phyloP scores from a whole-genome alignment of 2,113 vertebrate genomes.

The Vombatus ursinus region DNA sequence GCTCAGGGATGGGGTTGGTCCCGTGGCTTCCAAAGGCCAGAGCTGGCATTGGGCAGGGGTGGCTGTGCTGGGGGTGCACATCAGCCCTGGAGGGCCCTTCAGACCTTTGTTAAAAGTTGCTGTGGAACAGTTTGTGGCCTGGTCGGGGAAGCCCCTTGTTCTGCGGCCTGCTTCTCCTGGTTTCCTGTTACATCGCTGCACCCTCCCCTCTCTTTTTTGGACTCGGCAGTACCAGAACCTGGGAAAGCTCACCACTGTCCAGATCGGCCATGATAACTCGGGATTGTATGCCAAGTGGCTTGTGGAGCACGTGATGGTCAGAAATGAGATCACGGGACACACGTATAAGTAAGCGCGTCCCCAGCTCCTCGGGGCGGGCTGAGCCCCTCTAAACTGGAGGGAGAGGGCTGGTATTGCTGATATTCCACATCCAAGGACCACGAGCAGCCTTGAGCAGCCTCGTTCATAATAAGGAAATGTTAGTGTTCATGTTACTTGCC shows the following conservation, averaged over 20 bases:
- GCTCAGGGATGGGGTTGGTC: too few relatives aligned
- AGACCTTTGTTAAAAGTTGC: background rate
- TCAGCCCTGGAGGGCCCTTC: too few relatives aligned
- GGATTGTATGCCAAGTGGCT: slow-evolving; percentile 98
- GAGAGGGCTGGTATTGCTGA: slow-evolving; percentile 28
- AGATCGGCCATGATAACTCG: slow-evolving; percentile 99
- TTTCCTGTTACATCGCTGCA: background rate
- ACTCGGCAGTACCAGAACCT: slow-evolving; percentile 94
- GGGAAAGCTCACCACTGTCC: slow-evolving; percentile 97
- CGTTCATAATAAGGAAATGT: background rate
- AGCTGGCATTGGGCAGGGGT: too few relatives aligned
- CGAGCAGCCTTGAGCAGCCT: too few relatives aligned
- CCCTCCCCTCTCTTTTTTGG: background rate
- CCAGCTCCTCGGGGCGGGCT: slow-evolving; percentile 35
- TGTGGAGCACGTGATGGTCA: slow-evolving; percentile 95
- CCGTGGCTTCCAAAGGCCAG: too few relatives aligned
- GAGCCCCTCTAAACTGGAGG: background rate
- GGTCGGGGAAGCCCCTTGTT: background rate
- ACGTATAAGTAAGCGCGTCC: slow-evolving; percentile 94
- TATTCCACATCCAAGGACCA: too few relatives aligned
- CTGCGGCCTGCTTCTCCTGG: background rate
- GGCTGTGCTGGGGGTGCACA: background rate
- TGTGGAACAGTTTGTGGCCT: too few relatives aligned
- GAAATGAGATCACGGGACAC: slow-evolving; percentile 98
- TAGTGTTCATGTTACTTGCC: background rate